Evolutionary conservation across 2,113 vertebrate genomes (phyloP), one percentile per base, ranked within the genome.

Genomic region (Tetrao urogallus): DNA sequence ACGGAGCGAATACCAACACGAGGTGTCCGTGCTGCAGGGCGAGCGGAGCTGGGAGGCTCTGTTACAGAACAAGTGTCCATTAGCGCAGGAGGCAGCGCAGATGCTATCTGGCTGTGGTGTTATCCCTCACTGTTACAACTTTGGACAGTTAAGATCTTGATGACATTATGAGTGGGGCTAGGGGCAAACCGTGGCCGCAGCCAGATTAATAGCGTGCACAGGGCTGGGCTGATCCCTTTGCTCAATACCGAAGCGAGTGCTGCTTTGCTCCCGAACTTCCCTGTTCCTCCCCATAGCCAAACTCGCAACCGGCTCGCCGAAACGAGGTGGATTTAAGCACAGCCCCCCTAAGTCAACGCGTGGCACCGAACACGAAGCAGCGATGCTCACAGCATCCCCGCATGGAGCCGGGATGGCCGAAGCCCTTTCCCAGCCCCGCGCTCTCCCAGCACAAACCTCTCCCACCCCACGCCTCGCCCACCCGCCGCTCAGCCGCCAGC

Each of bases 121-220:
- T 60, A 92, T 95, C 88, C 95, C 82, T 92, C 2, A 6, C 89
- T 90, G 69, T 43, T 92, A 92, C 71, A 88, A 89, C 93, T 92
- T 64, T 90, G 91, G 79, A 78, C 79, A 83, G 79, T 94, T 95
- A 95, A 95, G 85, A 91, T 95, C 90, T 90, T 90, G 90, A 94
- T 94, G 94, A 92, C 84, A 89, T 94, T 89, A 90, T n/a, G 74
- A 90, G 85, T 1, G 12, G 79, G 70, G 76, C 90, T 95, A 76
- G 81, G 96, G 93, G 87, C 76, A 83, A 93, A 69, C 82, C 10
- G 72, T 86, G 89, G 89, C 89, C 89, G 83, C 79, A 67, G 86
- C 56, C 73, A 43, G 64, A 72, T 91, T 70, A 88, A 86, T 36
- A 78, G 65, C 4, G 14, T 42, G 14, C 63, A 1, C 65, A 60